These are phyloP conservation scores for Enteromius fasciolatus DNA, from an alignment of 2,797 vertebrate genomes.

Conservation along the genomic window DNA sequence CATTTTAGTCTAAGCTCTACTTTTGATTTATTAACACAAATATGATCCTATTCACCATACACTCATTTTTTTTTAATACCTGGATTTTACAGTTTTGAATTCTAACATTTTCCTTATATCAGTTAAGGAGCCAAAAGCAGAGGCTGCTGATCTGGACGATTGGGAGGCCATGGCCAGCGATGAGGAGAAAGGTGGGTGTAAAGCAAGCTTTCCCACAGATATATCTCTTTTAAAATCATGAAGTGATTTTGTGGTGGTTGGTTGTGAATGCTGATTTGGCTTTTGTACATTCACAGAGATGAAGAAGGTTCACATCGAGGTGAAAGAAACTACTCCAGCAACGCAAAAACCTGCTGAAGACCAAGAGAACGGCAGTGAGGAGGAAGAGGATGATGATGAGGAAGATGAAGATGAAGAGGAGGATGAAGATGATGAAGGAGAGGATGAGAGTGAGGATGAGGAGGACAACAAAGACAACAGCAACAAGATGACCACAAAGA, in stretches of 20 bases:
- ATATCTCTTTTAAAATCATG: not conserved
- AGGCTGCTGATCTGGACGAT: conserved; percentile 81
- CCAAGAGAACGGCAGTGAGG: conserved; percentile 65
- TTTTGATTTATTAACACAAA: not conserved
- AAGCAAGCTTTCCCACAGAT: not conserved
- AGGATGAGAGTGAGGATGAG: conserved; percentile 78
- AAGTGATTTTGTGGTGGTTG: not conserved
- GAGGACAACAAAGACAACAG: conserved; percentile 71
- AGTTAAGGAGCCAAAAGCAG: conserved; percentile 80
- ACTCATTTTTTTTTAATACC: not conserved
- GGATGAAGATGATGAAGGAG: conserved; percentile 81
- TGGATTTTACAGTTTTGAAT: not conserved
- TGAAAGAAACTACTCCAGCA: conserved; percentile 77
- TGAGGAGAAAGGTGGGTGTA: conserved; percentile 76
- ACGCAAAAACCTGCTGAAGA: conserved; percentile 59
- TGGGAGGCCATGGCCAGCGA: conserved; percentile 90
- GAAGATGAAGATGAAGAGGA: conserved; percentile 83
- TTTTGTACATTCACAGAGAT: conserved; percentile 72
- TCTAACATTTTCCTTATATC: not conserved
- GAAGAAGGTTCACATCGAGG: conserved; percentile 93
- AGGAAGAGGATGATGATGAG: conserved; percentile 84
- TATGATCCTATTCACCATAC: not conserved
- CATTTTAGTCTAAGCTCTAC: not conserved
- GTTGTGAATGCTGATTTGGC: not conserved
- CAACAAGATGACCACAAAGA: conserved; percentile 70